Evolutionary conservation across 2,797 vertebrate species (phyloP), one percentile per base, ranked within the genome.

Genomic region (Gallinago nigripennis): DNA sequence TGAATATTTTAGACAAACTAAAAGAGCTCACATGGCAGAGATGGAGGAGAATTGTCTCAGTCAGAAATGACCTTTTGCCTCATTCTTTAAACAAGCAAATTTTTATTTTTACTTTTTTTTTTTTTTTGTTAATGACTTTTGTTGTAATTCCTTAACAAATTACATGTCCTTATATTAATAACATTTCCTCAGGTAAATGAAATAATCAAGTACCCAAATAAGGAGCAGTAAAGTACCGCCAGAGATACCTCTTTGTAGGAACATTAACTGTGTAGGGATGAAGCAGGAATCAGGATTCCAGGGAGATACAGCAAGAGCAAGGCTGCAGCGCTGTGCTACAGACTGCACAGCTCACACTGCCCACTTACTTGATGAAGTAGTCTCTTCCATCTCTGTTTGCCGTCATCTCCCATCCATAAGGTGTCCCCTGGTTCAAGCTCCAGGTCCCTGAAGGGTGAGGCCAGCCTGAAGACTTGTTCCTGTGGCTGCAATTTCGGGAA

Each of bases 371-470:
- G 98, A 99, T 98, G 99, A 99, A 99, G 98, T 98, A 99, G 95
- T 99, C 99, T 97, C 99, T 98, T 94, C 98, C 99, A 97, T 99
- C 99, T 99, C 99, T 99, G 98, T 97, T 99, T 97, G 98, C 97
- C 92, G 98, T 99, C 98, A 99, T 99, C 98, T 99, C 99, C 99
- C 99, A 99, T 98, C 99, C 99, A 98, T 99, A 99, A 96, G 98
- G 98, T 96, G 99, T 98, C 86, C 98, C 98, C 98, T 99, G 99
- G 86, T 98, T 98, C 96, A 98, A 97, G 86, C 97, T 98, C 99
- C 99, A 99, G 98, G 98, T 98, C 96, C 99, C 99, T 64, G 99
- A 98, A 92, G 99, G 98, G 93, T 99, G 98, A 28, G 99, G 98
- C 99, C 99, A 99, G 97, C 99, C 99, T 33, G 99, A 98, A 94